Conservation (phyloP, 2,888 invertebrate species). For the Noctua janthina region DNA sequence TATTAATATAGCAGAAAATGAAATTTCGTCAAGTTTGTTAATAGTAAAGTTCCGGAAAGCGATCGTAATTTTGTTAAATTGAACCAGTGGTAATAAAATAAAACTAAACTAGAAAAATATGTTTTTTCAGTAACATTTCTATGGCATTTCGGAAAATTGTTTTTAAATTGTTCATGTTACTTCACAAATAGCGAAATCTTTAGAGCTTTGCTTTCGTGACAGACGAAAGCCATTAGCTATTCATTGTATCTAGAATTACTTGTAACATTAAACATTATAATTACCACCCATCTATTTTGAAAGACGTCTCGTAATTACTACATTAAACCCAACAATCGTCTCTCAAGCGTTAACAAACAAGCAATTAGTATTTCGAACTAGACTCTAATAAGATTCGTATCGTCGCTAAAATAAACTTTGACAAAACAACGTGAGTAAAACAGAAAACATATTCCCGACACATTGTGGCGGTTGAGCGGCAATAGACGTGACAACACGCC, state of each 20-base stretch:
- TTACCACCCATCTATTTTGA: slow-evolving; percentile 29
- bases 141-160: not conserved
- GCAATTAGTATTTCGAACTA: slow-evolving; percentile 57
- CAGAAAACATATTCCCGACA: slow-evolving; percentile 70
- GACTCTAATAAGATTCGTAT: slow-evolving; percentile 69
- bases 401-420: slow-evolving; percentile 63
- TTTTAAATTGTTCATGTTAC: slow-evolving; percentile 1
- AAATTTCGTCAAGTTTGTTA: slow-evolving; percentile 4
- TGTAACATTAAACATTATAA: slow-evolving; percentile 27
- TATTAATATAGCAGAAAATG: not conserved
- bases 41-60: not conserved
- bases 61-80: not conserved
- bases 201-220: slow-evolving; percentile 8
- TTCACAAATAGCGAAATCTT: slow-evolving; percentile 10
- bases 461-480: slow-evolving; percentile 65
- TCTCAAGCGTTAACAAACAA: slow-evolving; percentile 46
- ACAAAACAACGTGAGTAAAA: slow-evolving; percentile 58
- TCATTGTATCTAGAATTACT: slow-evolving; percentile 28
- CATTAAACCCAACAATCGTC: slow-evolving; percentile 46
- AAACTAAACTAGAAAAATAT: not conserved
- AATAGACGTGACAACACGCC: slow-evolving; percentile 88
- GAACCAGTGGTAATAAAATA: not conserved
- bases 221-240: slow-evolving; percentile 41
- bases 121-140: slow-evolving; percentile 14
- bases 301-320: slow-evolving; percentile 50